Base-by-base conservation (phyloP, 2,113 vertebrate species). In the Acrocephalus arundinaceus region DNA sequence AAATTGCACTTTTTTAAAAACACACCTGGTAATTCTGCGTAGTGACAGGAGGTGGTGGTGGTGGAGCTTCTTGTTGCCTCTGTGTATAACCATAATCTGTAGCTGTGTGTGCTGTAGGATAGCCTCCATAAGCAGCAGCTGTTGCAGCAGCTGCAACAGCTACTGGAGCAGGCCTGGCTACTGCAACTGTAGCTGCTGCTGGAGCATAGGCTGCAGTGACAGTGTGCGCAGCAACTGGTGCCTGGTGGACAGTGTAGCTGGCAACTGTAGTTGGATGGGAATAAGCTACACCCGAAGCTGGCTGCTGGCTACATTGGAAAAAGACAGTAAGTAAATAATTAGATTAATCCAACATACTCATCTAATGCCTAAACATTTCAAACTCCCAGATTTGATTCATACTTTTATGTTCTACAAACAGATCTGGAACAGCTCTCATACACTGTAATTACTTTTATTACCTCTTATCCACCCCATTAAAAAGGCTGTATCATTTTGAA, bases 241-340 rank as follows among this genome's bases (percentile, higher is more conserved):
- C 98, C 95, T 99, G 99, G 90, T 99, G 99, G 54, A 99, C 99
- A 28, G 99, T 99, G 97, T 99, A 99, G 97, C 99, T 99, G 97
- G 99, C 99, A 97, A 99, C 99, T 68, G 99, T 99, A 79, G 99
- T 99, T 90, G 99, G 99, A 97, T 99, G 99, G 58, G 99, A 99
- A 97, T 99, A 99, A 41, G 99, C 98, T 94, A 99, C 98, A 94
- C 99, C 99, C 27, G 98, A 98, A 82, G 98, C 93, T 90, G 98
- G 99, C 98, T 99, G 99, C 97, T 99, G 99, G 98, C 98, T 98
- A 96, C 20, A 96, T 82, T 57, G 65, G 61, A 89, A 97, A 75
- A 96, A 61, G 93, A 94, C 76, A 97, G n/a, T 65, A 84, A 89
- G 45, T 16, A 71, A 90, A 51, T 25, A 31, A 79, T 85, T 67